Base-by-base conservation (phyloP, 2,888 invertebrate genomes). In the Sesia bembeciformis region DNA sequence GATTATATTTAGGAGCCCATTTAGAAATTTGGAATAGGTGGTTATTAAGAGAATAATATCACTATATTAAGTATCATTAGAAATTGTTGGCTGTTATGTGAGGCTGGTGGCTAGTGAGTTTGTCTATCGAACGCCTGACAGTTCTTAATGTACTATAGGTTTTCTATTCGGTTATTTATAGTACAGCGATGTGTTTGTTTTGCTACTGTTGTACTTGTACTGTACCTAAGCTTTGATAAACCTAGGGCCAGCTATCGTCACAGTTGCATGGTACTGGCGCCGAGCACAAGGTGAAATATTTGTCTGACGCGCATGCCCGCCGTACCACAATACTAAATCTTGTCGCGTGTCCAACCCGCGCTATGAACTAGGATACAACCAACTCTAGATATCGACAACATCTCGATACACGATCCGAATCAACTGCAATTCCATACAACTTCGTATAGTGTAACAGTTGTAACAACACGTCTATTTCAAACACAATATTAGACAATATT, bases 271-370 rank as follows among this genome's bases (percentile, higher is more conserved):
- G 70, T 68, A 63, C 60, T 66, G 74, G 78, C 76, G 78, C 77
- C 71, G 68, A 68, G 56, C 74, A 62, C 76, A 73, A 76, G 76
- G 78, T 85, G 79, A 84, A 82, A 82, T 84, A 87, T 85, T 78
- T 79, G 79, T 80, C 75, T 77, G 77, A 75, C 69, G 66, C 67
- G 68, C 64, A 66, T 64, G 62, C 65, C 65, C 67, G 66, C 66
- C 67, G 66, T 65, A 23, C 63, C 62, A 65, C 66, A 68, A 74
- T 70, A 72, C 65, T 85, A 79, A 81, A 85, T 85, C 83, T 82
- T 80, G 78, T 87, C 78, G 86, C 87, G 85, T 86, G 85, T 63
- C 59, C 56, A 57, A 56, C 63, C 62, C 64, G 57, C 63, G 61
- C 72, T 70, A 66, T 65, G 68, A 70, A 68, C 67, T 62, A 61